phyloP scores from a whole-genome alignment of 2,888 invertebrate species.

The Vesta saturnalis region DNA sequence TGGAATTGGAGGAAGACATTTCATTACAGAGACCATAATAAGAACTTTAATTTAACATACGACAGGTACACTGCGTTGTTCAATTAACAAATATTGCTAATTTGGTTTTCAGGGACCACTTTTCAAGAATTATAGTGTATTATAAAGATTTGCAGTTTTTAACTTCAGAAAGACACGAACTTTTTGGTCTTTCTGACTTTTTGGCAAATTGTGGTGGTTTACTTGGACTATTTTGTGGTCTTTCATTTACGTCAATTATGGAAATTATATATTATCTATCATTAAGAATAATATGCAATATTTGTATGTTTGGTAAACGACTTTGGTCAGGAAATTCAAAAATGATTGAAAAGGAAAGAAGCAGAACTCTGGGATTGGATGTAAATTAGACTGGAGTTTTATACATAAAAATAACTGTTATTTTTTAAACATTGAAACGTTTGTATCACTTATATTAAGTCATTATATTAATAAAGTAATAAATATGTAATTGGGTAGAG shows the following conservation, averaged over 20 bases:
- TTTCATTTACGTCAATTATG: slow-evolving; percentile 70
- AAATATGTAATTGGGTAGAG: no score
- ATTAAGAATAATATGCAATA: slow-evolving; percentile 63
- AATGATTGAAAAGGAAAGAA: background rate
- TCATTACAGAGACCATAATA: background rate
- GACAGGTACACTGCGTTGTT: background rate
- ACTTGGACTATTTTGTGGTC: slow-evolving; percentile 70
- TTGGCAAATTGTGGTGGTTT: slow-evolving; percentile 69
- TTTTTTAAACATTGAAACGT: no score
- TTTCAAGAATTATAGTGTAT: slow-evolving; percentile 69
- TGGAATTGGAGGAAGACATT: slow-evolving; percentile 23
- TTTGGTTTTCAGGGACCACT: slow-evolving; percentile 51
- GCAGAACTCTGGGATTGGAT: background rate
- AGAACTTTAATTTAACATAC: background rate
- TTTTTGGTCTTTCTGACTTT: slow-evolving; percentile 68
- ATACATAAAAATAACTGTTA: no score
- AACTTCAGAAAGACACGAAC: slow-evolving; percentile 66
- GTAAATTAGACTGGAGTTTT: no score
- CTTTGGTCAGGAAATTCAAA: slow-evolving; percentile 54
- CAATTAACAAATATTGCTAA: background rate
- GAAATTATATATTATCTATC: slow-evolving; percentile 72
- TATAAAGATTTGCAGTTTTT: slow-evolving; percentile 74
- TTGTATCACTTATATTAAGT: no score
- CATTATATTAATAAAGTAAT: no score
- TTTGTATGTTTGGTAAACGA: slow-evolving; percentile 61